Evolutionary conservation across 2,113 vertebrate genomes (phyloP), one percentile per base, ranked within the genome.

Genomic region (Harpagus bidentatus): DNA sequence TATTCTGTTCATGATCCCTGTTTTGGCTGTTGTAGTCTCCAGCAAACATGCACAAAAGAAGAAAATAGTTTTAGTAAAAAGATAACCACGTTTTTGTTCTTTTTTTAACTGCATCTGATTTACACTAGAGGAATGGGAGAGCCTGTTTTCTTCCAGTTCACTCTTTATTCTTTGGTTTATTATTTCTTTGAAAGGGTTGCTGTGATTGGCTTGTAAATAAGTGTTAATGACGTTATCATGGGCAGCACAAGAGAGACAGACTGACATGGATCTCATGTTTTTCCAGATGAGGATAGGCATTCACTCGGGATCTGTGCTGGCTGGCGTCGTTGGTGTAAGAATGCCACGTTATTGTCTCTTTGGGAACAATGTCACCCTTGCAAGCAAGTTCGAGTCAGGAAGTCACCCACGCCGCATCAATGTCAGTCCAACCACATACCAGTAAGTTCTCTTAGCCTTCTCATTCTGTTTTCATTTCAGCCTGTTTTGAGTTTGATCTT

Each of bases 341-440:
- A 99, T 99, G 99, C 99, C 99, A 2, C 98, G 99, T n/a, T 99
- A 99, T 63, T 99, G 99, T 93, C 98, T 99, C 56, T 99, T 99
- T 82, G 99, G 99, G 86, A 99, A 99, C 98, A 99, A 99, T 10
- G 99, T 99, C 96, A 99, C 99, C 13, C 98, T 99, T 61, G 99
- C 99, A 70, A 99, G 99, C 99, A 99, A 99, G 97, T 99, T 99
- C 8, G 99, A 99, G 96, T 99, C 99, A 3, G 99, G 99, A 94
- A 99, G 99, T 95, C 99, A 99, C 85, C 99, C 99, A 8, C 98
- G 99, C 36, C 99, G 99, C 90, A 99, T 99, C 98, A 99, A 99
- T 18, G 98, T 99, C 94, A 99, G 99, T 95, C 99, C 99, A 15
- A 99, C 99, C 47, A 99, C 99, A 4, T 98, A 99, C 98, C 99